Evolutionary conservation across 2,113 vertebrate species (phyloP), one percentile per base, ranked within the genome.

Genomic region (Tetrax tetrax): DNA sequence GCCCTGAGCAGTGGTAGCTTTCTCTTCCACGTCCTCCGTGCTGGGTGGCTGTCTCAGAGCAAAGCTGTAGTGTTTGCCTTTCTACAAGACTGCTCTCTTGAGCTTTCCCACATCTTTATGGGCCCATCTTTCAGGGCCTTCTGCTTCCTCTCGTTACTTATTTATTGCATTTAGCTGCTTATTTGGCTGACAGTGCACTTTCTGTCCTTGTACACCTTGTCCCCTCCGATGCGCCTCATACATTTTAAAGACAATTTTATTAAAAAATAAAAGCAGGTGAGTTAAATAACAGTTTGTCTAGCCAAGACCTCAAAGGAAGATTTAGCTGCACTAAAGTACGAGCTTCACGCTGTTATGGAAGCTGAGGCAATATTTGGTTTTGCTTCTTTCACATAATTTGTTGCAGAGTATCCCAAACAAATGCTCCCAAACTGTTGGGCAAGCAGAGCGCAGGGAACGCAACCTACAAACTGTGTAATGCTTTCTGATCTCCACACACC

Each of bases 211-310:
- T 63, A 87, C 37, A 90, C 76, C 83, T 92, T 87, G 85, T 85
- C 69, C 93, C 69, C 35, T 95, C 47, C 1, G 0, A 87, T 75
- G 64, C 1, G 4, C 81, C 85, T 95, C 92, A 94, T 97, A 93
- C 14, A 89, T 97, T 97, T 95, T 83, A 93, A 90, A 97, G 93
- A 96, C 95, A 93, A 92, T 95, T 97, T 95, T 96, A 96, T 94
- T 95, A 90, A 94, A 96, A 96, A 94, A 86, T 38, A 93, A 83
- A 96, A 96, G 50, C 27, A 90, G 63, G 64, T 70, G 82, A 85
- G 68, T 85, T 96, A 94, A 96, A 82, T 72, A 94, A 94, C 51
- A 25, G 14, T 83, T 90, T 95, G 41, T 51, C 63, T 43, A 43
- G 76, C 59, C 53, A 84, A 89, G 69, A 92, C 70, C 63, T 80